Base-by-base conservation (phyloP, 2,888 invertebrate species). In the Lasioglossum oenotherae region DNA sequence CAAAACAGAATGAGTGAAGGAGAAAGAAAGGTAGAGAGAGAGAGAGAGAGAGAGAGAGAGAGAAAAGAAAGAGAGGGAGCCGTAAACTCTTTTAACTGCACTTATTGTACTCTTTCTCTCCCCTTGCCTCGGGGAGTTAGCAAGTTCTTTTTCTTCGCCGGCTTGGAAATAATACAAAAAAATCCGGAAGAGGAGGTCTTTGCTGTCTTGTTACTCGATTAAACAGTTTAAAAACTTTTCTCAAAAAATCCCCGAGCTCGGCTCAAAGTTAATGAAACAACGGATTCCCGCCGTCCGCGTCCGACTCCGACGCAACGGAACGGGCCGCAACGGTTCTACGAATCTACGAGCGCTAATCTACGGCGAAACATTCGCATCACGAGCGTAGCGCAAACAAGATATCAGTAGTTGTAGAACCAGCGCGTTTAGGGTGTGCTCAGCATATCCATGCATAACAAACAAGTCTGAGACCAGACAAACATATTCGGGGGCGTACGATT, bases 391-490 rank as follows among this genome's bases (percentile, higher is more conserved):
- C 35, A 67, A 67, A 67, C 67, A 67, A 67, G 67, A 35, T 35
- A 67, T 67, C 67, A 16, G 60, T 64, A 10, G 67, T 35, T 35
- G 35, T 67, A 67, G 67, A 67, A 67, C 67, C 10, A 35, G 67
- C 38, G 23, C 38, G 57, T 67, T 67, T 67, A 67, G 67, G 35
- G 67, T 67, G 23, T 31, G 60, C 60, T 67, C 67, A 67, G 67
- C 67, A 35, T 23, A 35, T 67, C 35, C 35, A 67, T 67, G 67
- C 67, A 67, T 67, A 67, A 35, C 67, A 67, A 67, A 67, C 67
- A 35, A 67, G 35, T 35, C 31, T 67, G 67, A 67, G 19, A 35
- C 67, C 67, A 35, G 67, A 10, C 35, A 23, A 69, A 69, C 69
- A 69, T 69, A 72, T 72, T 72, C 44, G 23, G 23, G 38, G 23